Evolutionary conservation across 2,113 vertebrate genomes (phyloP).

Genomic region (Oryzias javanicus): DNA sequence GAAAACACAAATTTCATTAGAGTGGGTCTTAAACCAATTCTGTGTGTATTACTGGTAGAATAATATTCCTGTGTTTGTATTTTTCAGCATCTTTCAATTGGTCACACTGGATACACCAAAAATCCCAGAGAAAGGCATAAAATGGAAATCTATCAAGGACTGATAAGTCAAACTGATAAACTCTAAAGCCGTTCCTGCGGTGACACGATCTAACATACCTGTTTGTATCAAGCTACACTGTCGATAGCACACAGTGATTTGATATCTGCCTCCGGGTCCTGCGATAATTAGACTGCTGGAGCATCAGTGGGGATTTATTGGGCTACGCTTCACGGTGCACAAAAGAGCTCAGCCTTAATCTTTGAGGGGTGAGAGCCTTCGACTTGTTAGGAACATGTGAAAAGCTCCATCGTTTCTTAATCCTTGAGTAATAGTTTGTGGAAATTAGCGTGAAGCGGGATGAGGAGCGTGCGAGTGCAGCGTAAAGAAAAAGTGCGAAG

Average conservation of each 20-base stretch:
- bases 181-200: constrained; percentile 25
- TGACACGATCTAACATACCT: constrained; percentile 53
- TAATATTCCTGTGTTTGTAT: too few species aligned
- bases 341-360: constrained; percentile 67
- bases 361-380: constrained; percentile 60
- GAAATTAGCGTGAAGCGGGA: constrained; percentile 46
- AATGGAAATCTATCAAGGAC: constrained; percentile 44
- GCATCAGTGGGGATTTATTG: constrained; percentile 72
- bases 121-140: constrained; percentile 22
- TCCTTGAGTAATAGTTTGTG: constrained; percentile 56
- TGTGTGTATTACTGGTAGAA: too few species aligned
- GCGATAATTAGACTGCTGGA: constrained; percentile 69
- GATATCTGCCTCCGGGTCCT: constrained; percentile 65
- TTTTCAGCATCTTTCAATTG: constrained; percentile 19
- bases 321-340: constrained; percentile 56
- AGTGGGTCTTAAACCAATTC: too few species aligned
- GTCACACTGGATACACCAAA: constrained; percentile 12
- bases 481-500: constrained; percentile 6
- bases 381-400: constrained; percentile 53
- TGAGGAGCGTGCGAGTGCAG: not conserved
- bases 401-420: constrained; percentile 48
- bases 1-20: too few species aligned
- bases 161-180: constrained; percentile 61
- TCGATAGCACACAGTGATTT: constrained; percentile 69
- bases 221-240: constrained; percentile 64